Percentiles rank a stretch among this genome's conserved stretches.
Evolutionary conservation across 2,888 invertebrate species (phyloP).

Genomic region (Lacanobia oleracea): DNA sequence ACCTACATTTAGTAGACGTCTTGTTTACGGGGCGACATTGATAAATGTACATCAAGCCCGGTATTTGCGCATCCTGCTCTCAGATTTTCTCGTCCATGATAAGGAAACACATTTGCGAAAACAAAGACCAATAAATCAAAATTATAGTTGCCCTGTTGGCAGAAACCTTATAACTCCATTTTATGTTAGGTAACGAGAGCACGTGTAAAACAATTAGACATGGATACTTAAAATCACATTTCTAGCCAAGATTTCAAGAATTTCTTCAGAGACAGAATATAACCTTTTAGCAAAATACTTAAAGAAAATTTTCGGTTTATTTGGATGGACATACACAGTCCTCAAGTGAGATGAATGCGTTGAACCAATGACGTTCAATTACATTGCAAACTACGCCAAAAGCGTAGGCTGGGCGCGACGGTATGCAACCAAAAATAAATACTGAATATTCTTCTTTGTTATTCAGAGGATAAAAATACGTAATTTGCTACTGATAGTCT

Average conservation of each 20-base stretch:
- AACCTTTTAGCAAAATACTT: slow-evolving; percentile 5
- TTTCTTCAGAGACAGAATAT: background rate
- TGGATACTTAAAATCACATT: background rate
- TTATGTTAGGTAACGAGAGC: background rate
- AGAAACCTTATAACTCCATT: background rate
- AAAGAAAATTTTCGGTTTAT: slow-evolving; percentile 18
- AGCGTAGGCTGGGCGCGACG: slow-evolving; percentile 61
- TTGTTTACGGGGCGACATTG: background rate
- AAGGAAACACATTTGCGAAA: background rate
- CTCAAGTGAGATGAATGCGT: slow-evolving; percentile 36
- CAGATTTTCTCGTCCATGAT: background rate
- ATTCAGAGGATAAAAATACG: slow-evolving; percentile 60
- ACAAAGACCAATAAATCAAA: background rate
- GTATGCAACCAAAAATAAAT: slow-evolving; percentile 61
- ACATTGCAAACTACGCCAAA: slow-evolving; percentile 60
- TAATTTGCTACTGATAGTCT: slow-evolving; percentile 37
- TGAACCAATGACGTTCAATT: slow-evolving; percentile 56
- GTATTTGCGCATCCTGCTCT: too few species aligned
- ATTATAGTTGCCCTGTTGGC: background rate
- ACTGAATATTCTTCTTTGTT: slow-evolving; percentile 58
- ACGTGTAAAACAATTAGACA: slow-evolving; percentile 22
- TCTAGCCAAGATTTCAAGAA: slow-evolving; percentile 29
- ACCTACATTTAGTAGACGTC: background rate
- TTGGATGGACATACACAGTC: slow-evolving; percentile 38
- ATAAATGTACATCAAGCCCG: too few species aligned